Evolutionary conservation across 1,140 invertebrate species (phyloP).

Genomic region (Plectrocnemia conspersa): DNA sequence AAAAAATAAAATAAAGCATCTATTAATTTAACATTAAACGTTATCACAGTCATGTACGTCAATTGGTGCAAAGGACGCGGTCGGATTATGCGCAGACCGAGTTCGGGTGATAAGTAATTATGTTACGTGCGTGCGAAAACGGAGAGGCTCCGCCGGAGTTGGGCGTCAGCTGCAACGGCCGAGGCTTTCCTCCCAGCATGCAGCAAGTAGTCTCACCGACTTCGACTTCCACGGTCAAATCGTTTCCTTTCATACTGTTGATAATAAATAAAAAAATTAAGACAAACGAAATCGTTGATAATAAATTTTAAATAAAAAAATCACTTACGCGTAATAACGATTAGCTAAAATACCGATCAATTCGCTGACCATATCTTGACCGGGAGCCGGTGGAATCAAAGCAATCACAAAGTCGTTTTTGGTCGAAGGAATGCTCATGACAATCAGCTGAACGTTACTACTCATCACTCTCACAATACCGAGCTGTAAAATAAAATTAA

Average conservation of each 20-base stretch:
- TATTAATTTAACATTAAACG: constrained; percentile 6
- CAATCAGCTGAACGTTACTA: constrained; percentile 74
- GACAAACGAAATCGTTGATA: not conserved
- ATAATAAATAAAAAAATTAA: not conserved
- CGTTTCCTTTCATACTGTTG: constrained; percentile 41
- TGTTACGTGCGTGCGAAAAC: constrained; percentile 50
- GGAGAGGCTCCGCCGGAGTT: constrained; percentile 33
- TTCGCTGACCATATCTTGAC: constrained; percentile 78
- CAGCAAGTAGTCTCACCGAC: constrained; percentile 47
- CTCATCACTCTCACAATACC: constrained; percentile 48
- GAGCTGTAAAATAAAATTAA: constrained; percentile 39
- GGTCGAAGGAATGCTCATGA: constrained; percentile 80
- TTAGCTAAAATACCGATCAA: constrained; percentile 77
- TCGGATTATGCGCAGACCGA: constrained; percentile 40
- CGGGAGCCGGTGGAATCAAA: constrained; percentile 46
- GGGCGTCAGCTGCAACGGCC: constrained; percentile 39
- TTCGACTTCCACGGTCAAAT: constrained; percentile 45
- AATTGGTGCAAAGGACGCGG: not conserved
- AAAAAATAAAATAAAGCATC: not conserved
- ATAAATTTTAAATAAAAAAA: constrained; percentile 15
- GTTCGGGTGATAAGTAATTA: constrained; percentile 49
- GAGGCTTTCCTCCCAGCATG: constrained; percentile 44
- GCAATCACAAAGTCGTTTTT: constrained; percentile 89
- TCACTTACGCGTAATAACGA: constrained; percentile 68
- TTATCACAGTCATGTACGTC: constrained; percentile 11